Evolutionary conservation across 1,140 invertebrate genomes (phyloP).

Genomic region (Drosophila cardini): DNA sequence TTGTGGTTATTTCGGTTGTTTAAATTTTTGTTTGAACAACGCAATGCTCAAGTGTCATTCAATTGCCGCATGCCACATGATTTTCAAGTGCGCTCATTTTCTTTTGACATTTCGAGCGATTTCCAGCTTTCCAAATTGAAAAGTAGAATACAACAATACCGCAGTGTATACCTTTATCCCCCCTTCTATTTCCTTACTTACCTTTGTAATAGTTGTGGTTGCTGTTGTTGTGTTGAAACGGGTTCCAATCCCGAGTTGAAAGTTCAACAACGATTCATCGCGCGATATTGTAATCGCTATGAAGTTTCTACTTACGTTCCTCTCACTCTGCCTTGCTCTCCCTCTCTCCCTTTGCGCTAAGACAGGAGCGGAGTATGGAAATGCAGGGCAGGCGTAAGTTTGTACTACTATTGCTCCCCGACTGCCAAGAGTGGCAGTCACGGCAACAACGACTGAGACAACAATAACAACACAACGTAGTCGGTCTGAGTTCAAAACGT

Average conservation of each 20-base stretch:
- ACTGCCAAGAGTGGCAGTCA: slow-evolving; percentile 31
- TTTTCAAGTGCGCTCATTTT: slow-evolving; percentile 78
- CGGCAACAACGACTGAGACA: slow-evolving; percentile 22
- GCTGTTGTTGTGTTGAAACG: slow-evolving; percentile 48
- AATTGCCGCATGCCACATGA: slow-evolving; percentile 57
- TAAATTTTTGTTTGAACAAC: slow-evolving; percentile 41
- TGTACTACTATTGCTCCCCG: slow-evolving; percentile 19
- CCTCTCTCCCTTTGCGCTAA: slow-evolving; percentile 24
- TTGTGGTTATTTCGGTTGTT: slow-evolving; percentile 26
- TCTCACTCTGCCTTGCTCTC: not conserved
- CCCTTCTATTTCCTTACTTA: not conserved
- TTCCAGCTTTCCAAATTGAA: slow-evolving; percentile 78
- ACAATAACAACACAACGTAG: slow-evolving; percentile 6
- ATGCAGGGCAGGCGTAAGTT: slow-evolving; percentile 1
- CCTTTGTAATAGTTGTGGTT: slow-evolving; percentile 17
- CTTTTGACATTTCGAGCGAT: slow-evolving; percentile 77
- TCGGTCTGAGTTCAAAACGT: slow-evolving; percentile 54
- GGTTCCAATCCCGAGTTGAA: slow-evolving; percentile 70
- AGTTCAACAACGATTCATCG: slow-evolving; percentile 76
- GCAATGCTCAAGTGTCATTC: slow-evolving; percentile 57
- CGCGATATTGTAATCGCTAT: slow-evolving; percentile 75
- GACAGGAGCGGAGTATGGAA: slow-evolving; percentile 27
- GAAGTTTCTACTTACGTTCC: not conserved
- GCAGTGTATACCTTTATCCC: not conserved
- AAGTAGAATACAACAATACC: slow-evolving; percentile 65